phyloP scores from a whole-genome alignment of 2,113 vertebrate species.

The Neodontobutis hainanensis region DNA sequence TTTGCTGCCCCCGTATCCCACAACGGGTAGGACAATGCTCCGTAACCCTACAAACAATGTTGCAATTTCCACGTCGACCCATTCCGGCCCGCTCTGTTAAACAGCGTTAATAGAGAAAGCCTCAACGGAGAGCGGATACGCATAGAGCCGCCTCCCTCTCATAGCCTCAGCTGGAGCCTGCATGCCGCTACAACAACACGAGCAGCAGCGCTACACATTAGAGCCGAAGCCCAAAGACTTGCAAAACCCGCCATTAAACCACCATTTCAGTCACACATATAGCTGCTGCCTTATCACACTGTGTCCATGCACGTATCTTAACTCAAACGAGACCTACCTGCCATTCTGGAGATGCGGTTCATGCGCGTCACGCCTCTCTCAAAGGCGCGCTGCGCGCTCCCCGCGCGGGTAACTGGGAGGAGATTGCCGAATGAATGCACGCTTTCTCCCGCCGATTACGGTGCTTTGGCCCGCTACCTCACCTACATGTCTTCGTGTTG shows the following conservation, averaged over 20 bases:
- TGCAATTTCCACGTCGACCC: background rate
- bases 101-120: background rate
- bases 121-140: background rate
- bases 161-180: conserved; percentile 12
- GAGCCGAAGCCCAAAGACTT: background rate
- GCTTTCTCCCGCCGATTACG: conserved; percentile 14
- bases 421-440: conserved; percentile 27
- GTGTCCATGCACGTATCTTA: background rate
- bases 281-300: background rate
- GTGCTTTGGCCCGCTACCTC: conserved; percentile 16
- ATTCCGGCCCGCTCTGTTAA: background rate
- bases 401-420: conserved; percentile 37
- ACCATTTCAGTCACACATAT: background rate
- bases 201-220: conserved; percentile 1
- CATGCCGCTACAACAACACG: conserved; percentile 4
- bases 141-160: conserved; percentile 22
- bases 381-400: conserved; percentile 63
- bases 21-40: background rate
- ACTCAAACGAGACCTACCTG: conserved; percentile 62
- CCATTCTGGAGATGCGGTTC: conserved; percentile 72
- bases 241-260: background rate
- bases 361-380: conserved; percentile 68
- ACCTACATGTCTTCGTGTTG: background rate
- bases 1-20: background rate
- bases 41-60: background rate